Evolutionary conservation across 2,797 vertebrate species (phyloP).

Genomic region (Mus caroli): DNA sequence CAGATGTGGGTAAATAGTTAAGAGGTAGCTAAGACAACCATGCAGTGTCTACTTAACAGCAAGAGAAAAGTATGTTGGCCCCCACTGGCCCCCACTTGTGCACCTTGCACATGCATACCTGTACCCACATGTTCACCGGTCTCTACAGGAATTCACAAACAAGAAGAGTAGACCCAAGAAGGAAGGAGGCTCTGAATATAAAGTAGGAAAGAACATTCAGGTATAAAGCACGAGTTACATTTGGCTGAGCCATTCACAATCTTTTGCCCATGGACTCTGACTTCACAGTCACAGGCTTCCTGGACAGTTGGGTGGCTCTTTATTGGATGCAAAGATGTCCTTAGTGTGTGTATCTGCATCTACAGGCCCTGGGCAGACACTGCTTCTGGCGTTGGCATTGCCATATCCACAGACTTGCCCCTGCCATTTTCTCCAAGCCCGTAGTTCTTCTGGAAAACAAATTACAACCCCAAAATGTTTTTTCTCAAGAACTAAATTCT

Average conservation of each 20-base stretch:
- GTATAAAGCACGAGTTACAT: rapidly evolving
- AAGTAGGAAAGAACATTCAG: neutral
- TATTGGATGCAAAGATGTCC: rapidly evolving
- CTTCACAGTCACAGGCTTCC: neutral
- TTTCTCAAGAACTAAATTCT: constrained; percentile 26
- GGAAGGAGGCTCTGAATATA: neutral
- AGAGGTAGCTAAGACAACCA: neutral
- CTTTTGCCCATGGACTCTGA: neutral
- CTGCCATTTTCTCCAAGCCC: neutral
- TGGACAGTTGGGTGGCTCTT: neutral
- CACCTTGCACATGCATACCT: neutral
- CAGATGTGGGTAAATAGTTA: neutral
- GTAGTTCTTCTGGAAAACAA: constrained; percentile 16
- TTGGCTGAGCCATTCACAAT: neutral
- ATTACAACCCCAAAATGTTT: constrained; percentile 1
- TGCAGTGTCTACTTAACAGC: neutral
- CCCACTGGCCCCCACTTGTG: neutral
- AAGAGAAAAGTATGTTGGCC: too few relatives aligned
- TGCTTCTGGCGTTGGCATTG: neutral
- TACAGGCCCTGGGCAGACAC: neutral
- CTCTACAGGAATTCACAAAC: neutral
- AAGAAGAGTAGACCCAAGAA: neutral
- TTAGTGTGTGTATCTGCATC: neutral
- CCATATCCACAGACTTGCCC: neutral
- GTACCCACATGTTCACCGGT: neutral